Evolutionary conservation across 2,888 invertebrate species (phyloP).

Genomic region (Rosalia funebris): DNA sequence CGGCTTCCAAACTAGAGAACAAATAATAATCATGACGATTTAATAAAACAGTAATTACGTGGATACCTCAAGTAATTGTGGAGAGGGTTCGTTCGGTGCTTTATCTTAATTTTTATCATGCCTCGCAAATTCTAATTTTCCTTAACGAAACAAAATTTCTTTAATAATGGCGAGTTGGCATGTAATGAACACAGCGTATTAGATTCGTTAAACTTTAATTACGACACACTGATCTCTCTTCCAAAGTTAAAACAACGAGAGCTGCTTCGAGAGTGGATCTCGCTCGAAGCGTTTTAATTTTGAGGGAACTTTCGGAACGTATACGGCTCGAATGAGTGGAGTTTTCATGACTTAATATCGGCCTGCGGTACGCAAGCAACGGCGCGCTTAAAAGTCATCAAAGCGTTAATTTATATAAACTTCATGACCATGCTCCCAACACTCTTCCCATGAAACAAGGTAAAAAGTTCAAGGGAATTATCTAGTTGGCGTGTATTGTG

Average conservation of each 20-base stretch:
- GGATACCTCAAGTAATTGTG: conserved; percentile 43
- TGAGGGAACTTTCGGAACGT: conserved; percentile 13
- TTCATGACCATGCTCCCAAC: conserved; percentile 14
- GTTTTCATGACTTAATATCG: conserved; percentile 28
- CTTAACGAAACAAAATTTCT: conserved; percentile 39
- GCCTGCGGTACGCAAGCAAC: conserved; percentile 24
- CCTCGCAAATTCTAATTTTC: conserved; percentile 41
- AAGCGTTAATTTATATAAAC: conserved; percentile 18
- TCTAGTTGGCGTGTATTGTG: no score
- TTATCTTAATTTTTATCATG: conserved; percentile 36
- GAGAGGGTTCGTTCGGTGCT: conserved; percentile 27
- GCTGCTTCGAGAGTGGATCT: conserved; percentile 12
- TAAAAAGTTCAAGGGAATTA: neutral
- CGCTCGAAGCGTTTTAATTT: conserved; percentile 17
- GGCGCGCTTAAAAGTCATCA: conserved; percentile 21
- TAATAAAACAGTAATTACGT: conserved; percentile 47
- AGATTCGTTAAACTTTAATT: conserved; percentile 46
- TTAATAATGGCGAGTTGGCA: conserved; percentile 41
- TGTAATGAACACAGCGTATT: conserved; percentile 39
- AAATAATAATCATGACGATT: conserved; percentile 47
- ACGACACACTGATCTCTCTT: conserved; percentile 39
- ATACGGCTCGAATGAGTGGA: conserved; percentile 11
- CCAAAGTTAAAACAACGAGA: conserved; percentile 23
- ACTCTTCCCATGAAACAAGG: neutral
- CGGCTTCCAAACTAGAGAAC: conserved; percentile 37